Evolutionary conservation across 2,113 vertebrate genomes (phyloP), one percentile per base, ranked within the genome.

Genomic region (Rhinichthys klamathensis): DNA sequence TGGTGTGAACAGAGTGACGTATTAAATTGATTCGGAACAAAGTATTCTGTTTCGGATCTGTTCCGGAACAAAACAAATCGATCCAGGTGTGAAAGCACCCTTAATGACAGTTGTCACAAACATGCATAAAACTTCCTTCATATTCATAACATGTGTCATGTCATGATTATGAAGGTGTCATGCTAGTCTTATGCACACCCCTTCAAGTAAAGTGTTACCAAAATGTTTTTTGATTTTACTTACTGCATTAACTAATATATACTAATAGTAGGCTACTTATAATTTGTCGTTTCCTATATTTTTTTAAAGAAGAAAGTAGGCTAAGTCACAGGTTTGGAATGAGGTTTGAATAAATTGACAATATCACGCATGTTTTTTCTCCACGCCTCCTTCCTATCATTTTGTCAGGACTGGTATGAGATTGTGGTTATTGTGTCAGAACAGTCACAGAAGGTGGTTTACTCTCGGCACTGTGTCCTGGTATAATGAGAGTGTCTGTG

Each of bases 401-500:
- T 46, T 73, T 73, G 44, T n/a, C 18, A 23, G 18, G 54, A 9
- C 70, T 44, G 74, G 9, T 49, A 32, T 56, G 8, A 44, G 9
- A 44, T 3, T 63, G 58, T 18, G 3, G 38, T 80, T 44, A 30
- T 80, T 80, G 35, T 80, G 35, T 73, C 70, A 73, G 70, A 25
- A 73, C 70, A 73, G 70, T 46, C 23, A 73, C 58, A 44, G 35
- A 49, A 21, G 18, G 61, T 3, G 11, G 41, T 69, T 5, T 63
- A 18, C n/a, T 18, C 35, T 61, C 1, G 3, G 9, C 25, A 1
- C 1, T 2, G 0, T 23, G 38, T 73, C 46, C 23, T 41, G 4
- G 4, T 60, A 38, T 80, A 61, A 80, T 61, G 77, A 80, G 35
- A 80, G 56, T 65, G 13, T 65, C 35, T 80, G 25, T 30, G 8